Evolutionary conservation across 1,140 invertebrate species (phyloP).

Genomic region (Zaprionus vittiger): DNA sequence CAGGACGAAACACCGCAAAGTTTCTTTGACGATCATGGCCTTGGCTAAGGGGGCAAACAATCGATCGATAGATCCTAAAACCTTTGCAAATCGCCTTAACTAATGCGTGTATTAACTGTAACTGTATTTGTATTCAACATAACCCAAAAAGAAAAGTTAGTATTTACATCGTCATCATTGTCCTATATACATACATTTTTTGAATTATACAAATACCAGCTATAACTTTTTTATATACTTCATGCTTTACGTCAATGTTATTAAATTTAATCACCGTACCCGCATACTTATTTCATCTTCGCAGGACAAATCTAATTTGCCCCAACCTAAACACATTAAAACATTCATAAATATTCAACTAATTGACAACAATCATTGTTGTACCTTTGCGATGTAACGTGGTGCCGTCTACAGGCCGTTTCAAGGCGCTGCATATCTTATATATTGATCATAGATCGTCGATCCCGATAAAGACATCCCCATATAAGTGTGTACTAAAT

Average conservation of each 20-base stretch:
- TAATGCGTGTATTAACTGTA: conserved; percentile 60
- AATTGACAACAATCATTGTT: conserved; percentile 29
- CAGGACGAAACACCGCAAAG: conserved; percentile 99
- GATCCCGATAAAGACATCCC: conserved; percentile 12
- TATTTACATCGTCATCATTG: conserved; percentile 49
- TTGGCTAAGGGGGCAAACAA: conserved; percentile 89
- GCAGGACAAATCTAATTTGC: conserved; percentile 41
- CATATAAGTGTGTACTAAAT: conserved; percentile 17
- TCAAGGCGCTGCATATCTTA: conserved; percentile 14
- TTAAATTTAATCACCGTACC: conserved; percentile 29
- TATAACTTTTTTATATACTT: conserved; percentile 24
- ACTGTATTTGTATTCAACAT: conserved; percentile 56
- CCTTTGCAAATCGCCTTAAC: conserved; percentile 74
- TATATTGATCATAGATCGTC: conserved; percentile 11
- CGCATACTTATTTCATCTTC: not conserved
- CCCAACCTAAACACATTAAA: not conserved
- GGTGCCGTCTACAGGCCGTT: conserved; percentile 34
- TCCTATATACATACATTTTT: conserved; percentile 41
- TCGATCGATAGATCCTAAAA: conserved; percentile 25
- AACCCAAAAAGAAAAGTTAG: conserved; percentile 46
- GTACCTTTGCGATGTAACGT: conserved; percentile 26
- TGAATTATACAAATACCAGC: conserved; percentile 42
- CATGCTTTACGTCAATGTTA: conserved; percentile 39
- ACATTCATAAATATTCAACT: not conserved
- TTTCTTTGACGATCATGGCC: conserved; percentile 99